Evolutionary conservation across 2,113 vertebrate genomes (phyloP).

Genomic region (Atractosteus spatula): DNA sequence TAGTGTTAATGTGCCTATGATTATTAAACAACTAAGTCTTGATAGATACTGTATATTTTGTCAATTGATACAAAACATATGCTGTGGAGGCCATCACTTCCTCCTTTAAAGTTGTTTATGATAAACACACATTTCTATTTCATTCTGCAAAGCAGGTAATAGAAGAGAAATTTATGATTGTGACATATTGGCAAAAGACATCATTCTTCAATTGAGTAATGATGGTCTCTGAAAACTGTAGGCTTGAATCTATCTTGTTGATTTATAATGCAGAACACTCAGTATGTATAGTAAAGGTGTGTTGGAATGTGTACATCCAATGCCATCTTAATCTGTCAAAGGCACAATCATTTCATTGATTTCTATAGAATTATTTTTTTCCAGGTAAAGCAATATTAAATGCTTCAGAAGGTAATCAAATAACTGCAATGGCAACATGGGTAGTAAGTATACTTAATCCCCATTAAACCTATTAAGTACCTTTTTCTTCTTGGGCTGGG

Average conservation of each 20-base stretch:
- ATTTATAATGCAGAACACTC: neutral
- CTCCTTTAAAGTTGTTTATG: no score
- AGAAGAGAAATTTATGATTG: neutral
- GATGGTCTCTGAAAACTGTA: neutral
- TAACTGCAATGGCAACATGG: constrained; percentile 31
- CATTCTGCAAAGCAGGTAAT: neutral
- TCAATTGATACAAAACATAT: no score
- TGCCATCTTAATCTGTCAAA: neutral
- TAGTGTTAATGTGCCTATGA: no score
- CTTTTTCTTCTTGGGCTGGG: no score
- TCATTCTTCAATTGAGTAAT: neutral
- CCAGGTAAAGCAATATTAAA: no score
- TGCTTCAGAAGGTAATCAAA: no score
- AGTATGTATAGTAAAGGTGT: constrained; percentile 10
- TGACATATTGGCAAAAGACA: constrained; percentile 5
- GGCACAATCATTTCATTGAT: neutral
- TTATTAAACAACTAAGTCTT: no score
- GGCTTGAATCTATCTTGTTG: constrained; percentile 1
- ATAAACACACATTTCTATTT: neutral
- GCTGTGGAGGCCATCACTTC: no score
- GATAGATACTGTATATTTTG: no score
- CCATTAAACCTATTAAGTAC: no score
- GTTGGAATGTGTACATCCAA: neutral
- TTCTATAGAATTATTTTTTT: neutral
- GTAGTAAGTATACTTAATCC: neutral